Conservation (phyloP, 2,113 vertebrate genomes). For the Lophius piscatorius region DNA sequence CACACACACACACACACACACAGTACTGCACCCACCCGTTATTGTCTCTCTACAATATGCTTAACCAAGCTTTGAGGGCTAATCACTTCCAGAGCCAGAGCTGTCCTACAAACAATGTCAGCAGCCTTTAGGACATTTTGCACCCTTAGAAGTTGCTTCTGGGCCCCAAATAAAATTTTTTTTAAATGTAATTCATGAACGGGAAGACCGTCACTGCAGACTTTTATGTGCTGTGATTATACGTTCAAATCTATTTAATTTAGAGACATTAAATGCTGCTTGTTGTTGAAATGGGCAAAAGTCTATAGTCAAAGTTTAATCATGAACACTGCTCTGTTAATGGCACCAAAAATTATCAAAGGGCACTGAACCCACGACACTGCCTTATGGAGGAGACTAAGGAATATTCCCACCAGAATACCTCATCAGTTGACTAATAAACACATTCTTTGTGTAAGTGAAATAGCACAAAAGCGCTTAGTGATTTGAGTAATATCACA, state of each 20-base stretch:
- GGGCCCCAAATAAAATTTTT: slow-evolving; percentile 32
- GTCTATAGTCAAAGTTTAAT: slow-evolving; percentile 12
- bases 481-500: slow-evolving; percentile 45
- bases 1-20: slow-evolving; percentile 47
- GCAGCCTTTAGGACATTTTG: slow-evolving; percentile 52
- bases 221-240: not conserved
- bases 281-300: not conserved
- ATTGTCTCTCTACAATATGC: slow-evolving; percentile 54
- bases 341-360: slow-evolving; percentile 12
- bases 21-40: slow-evolving; percentile 48
- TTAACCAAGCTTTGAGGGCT: slow-evolving; percentile 63
- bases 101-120: slow-evolving; percentile 62
- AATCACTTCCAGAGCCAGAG: slow-evolving; percentile 75
- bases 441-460: slow-evolving; percentile 39
- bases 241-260: slow-evolving; percentile 28
- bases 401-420: slow-evolving; percentile 24
- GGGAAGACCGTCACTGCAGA: not conserved
- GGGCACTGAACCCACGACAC: not conserved
- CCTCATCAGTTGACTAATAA: slow-evolving; percentile 38
- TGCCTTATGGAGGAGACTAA: not conserved
- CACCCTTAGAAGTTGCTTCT: slow-evolving; percentile 42
- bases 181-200: slow-evolving; percentile 12
- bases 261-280: slow-evolving; percentile 5
- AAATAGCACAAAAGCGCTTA: slow-evolving; percentile 38
- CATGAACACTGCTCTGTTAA: slow-evolving; percentile 13